Evolutionary conservation across 2,888 invertebrate species (phyloP).

Genomic region (Andricus curvator): DNA sequence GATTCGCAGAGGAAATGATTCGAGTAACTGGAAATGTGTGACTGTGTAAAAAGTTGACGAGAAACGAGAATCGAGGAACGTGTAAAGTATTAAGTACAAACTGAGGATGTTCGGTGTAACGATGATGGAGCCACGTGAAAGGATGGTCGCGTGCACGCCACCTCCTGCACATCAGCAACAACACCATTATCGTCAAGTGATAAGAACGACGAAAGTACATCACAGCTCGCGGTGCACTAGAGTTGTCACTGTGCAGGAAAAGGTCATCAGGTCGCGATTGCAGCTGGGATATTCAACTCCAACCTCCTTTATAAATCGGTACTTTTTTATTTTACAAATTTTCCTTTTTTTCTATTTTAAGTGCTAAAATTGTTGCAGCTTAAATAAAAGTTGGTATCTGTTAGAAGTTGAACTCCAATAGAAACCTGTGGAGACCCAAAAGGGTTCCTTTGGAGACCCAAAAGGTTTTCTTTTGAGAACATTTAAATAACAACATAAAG

Average conservation of each 20-base stretch:
- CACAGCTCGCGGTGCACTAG: slow-evolving; percentile 71
- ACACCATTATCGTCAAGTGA: slow-evolving; percentile 73
- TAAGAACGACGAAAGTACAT: slow-evolving; percentile 74
- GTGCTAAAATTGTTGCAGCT: too few species aligned
- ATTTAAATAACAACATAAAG: too few species aligned
- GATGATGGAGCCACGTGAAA: slow-evolving; percentile 73
- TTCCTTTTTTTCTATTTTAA: neutral
- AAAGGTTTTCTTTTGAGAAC: too few species aligned
- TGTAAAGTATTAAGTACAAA: slow-evolving; percentile 13
- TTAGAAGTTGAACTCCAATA: too few species aligned
- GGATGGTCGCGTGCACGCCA: slow-evolving; percentile 59
- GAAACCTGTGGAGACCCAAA: too few species aligned
- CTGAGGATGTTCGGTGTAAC: slow-evolving; percentile 67
- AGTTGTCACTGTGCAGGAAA: slow-evolving; percentile 76
- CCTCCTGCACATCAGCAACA: slow-evolving; percentile 66
- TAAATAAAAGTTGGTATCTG: too few species aligned
- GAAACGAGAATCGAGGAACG: slow-evolving; percentile 43
- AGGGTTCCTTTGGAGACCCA: too few species aligned
- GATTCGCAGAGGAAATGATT: slow-evolving; percentile 21
- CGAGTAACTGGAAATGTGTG: slow-evolving; percentile 26
- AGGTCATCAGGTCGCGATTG: slow-evolving; percentile 75
- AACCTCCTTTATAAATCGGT: slow-evolving; percentile 76
- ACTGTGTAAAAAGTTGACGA: slow-evolving; percentile 24
- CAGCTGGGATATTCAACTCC: slow-evolving; percentile 77
- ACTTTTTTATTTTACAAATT: slow-evolving; percentile 51